Conservation (phyloP, 2,888 invertebrate genomes). For the Monoplex corrugatus region DNA sequence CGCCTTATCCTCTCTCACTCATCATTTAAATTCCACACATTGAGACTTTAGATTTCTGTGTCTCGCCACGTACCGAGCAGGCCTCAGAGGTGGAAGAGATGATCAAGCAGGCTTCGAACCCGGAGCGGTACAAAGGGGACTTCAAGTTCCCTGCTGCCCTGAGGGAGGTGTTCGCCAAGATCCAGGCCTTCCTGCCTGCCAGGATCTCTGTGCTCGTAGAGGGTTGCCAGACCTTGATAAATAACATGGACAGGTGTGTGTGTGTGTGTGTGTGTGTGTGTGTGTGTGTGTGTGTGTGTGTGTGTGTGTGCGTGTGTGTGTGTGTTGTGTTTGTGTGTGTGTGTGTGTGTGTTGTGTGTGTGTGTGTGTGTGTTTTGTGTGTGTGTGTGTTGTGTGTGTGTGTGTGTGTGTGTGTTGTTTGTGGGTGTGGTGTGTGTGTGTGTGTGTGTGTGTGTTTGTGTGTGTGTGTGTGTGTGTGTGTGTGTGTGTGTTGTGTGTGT, state of each 20-base stretch:
- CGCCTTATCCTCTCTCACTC: too few species aligned
- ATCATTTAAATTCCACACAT: not conserved
- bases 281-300: not conserved
- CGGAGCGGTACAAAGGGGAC: constrained; percentile 68
- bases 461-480: too few species aligned
- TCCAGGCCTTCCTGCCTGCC: constrained; percentile 68
- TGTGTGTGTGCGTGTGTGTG: constrained; percentile 26
- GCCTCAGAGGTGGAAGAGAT: constrained; percentile 69
- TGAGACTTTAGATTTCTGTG: not conserved
- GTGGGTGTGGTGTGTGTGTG: constrained; percentile 77
- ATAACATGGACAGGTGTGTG: constrained; percentile 55
- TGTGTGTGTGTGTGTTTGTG: too few species aligned
- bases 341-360: constrained; percentile 33
- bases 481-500: too few species aligned
- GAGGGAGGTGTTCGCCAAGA: constrained; percentile 71
- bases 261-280: not conserved
- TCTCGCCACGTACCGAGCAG: not conserved
- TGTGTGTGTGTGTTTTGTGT: not conserved
- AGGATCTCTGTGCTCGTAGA: constrained; percentile 64
- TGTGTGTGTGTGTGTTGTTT: not conserved
- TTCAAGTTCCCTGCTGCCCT: constrained; percentile 64
- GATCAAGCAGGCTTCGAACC: constrained; percentile 63
- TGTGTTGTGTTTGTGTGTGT: not conserved
- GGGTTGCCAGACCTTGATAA: constrained; percentile 65
- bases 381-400: not conserved